phyloP scores from a whole-genome alignment of 2,113 vertebrate genomes.

The Neotoma lepida region DNA sequence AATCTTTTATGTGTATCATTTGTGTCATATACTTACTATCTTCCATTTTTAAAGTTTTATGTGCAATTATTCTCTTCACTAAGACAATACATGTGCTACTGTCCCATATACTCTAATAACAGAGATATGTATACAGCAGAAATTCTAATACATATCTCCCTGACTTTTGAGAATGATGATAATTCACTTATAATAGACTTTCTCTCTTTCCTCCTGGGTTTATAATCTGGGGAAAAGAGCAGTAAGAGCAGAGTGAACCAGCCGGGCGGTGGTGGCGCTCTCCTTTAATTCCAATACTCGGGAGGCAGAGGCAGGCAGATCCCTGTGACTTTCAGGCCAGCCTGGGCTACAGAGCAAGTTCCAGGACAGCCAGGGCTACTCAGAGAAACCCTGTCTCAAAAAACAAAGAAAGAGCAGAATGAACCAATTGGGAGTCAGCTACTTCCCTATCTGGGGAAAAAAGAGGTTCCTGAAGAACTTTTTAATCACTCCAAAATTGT shows the following conservation, averaged over 20 bases:
- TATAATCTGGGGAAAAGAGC: neutral
- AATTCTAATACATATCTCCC: slow-evolving; percentile 31
- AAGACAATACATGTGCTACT: neutral
- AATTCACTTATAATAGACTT: neutral
- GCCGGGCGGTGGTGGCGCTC: neutral
- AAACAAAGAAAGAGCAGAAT: neutral
- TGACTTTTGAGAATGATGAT: slow-evolving; percentile 34
- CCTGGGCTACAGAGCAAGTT: neutral
- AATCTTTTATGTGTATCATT: neutral
- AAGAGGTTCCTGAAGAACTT: neutral
- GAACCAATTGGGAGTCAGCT: neutral
- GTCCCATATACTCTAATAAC: neutral
- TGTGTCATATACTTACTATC: neutral
- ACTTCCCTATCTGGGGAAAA: slow-evolving; percentile 38
- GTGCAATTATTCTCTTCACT: slow-evolving; percentile 1
- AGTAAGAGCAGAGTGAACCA: neutral
- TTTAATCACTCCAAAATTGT: neutral
- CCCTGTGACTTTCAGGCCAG: neutral
- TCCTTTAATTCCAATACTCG: neutral
- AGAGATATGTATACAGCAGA: neutral
- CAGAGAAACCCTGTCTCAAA: neutral
- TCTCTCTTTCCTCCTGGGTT: neutral
- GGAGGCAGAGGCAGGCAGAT: neutral
- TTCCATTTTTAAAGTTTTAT: slow-evolving; percentile 6
- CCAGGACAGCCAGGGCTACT: neutral